Evolutionary conservation across 2,797 vertebrate species (phyloP).

Genomic region (Myotis daubentonii): DNA sequence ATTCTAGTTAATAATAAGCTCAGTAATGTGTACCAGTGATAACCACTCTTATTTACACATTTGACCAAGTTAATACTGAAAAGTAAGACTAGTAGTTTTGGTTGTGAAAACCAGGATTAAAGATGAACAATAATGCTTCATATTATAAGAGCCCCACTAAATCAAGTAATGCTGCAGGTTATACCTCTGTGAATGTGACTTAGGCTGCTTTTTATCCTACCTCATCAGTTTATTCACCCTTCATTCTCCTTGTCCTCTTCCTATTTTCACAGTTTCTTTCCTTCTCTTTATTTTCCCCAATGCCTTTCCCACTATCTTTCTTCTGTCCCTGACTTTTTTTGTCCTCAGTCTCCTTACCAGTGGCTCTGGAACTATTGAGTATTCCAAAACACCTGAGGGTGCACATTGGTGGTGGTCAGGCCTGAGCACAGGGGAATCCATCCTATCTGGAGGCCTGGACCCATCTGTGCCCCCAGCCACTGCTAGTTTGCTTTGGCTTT

Average conservation of each 20-base stretch:
- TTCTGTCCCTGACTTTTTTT: neutral
- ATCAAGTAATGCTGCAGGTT: neutral
- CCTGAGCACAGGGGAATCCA: neutral
- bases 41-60: neutral
- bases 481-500: neutral
- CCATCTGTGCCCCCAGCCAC: neutral
- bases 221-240: neutral
- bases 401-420: neutral
- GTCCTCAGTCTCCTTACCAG: neutral
- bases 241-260: neutral
- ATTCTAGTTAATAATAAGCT: neutral
- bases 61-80: slow-evolving; percentile 15
- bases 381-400: neutral
- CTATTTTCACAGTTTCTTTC: neutral
- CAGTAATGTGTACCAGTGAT: neutral
- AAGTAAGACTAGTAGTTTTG: neutral
- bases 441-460: neutral
- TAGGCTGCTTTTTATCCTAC: neutral
- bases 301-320: neutral
- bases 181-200: neutral
- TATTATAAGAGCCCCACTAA: neutral
- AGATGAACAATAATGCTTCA: neutral
- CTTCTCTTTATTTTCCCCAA: neutral
- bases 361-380: neutral
- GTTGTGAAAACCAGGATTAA: slow-evolving; percentile 17